These are phyloP conservation scores for Charadrius vociferus DNA, from an alignment of 2,113 vertebrate genomes.

Conservation along the genomic window DNA sequence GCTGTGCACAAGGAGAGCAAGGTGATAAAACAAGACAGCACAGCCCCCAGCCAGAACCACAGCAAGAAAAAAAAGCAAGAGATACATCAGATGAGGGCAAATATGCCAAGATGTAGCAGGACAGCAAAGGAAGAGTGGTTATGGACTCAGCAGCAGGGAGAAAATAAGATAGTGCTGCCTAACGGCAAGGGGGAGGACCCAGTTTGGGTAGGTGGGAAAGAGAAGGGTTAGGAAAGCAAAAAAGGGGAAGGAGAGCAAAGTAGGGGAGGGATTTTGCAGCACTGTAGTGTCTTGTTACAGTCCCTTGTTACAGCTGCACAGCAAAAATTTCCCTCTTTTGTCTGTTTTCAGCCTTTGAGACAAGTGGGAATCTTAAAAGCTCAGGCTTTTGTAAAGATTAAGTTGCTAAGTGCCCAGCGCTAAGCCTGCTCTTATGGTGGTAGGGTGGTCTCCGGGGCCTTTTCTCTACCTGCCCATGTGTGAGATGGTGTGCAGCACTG, in stretches of 20 bases:
- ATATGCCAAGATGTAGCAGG: neutral
- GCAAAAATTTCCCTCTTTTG: neutral
- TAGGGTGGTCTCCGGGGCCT: neutral
- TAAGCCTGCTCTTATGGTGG: neutral
- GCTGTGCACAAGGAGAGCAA: neutral
- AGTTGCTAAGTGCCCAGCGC: neutral
- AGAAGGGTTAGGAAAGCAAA: neutral
- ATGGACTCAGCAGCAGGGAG: neutral
- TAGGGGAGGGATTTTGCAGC: neutral
- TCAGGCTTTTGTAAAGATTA: neutral
- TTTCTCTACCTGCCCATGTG: neutral
- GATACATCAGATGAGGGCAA: neutral
- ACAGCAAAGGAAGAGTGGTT: neutral
- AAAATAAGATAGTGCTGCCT: neutral
- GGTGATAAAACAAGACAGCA: neutral
- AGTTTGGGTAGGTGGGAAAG: neutral
- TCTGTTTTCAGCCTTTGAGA: neutral
- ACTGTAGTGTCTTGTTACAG: neutral
- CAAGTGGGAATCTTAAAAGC: neutral
- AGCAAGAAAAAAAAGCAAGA: neutral
- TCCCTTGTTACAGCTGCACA: fast-evolving
- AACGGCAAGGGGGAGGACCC: fast-evolving
- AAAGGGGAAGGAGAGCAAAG: neutral
- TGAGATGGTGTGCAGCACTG: neutral
- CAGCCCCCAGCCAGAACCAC: neutral